These are phyloP conservation scores for Trichopria drosophilae DNA, from an alignment of 2,888 invertebrate genomes.

Conservation along the genomic window DNA sequence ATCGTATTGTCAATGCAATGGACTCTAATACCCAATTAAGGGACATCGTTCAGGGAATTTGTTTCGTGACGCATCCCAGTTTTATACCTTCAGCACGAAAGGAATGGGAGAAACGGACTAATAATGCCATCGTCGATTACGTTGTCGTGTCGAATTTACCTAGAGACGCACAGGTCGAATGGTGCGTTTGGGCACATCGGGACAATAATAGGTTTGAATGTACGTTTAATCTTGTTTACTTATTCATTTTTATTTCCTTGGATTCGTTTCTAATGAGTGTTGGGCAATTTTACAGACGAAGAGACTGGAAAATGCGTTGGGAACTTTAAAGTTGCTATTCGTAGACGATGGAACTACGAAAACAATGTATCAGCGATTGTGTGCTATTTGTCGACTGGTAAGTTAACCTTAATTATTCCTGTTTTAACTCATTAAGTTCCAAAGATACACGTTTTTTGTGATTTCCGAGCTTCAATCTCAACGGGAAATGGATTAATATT, in stretches of 20 bases:
- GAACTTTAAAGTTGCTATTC: constrained; percentile 80
- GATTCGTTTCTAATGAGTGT: not conserved
- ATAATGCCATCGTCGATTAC: constrained; percentile 85
- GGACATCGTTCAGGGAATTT: constrained; percentile 83
- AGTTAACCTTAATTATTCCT: constrained; percentile 26
- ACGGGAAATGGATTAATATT: too few relatives aligned
- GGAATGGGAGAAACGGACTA: constrained; percentile 80
- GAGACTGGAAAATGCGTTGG: constrained; percentile 87
- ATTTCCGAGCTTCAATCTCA: too few relatives aligned
- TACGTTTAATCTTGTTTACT: constrained; percentile 58
- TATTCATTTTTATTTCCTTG: not conserved
- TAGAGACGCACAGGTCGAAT: constrained; percentile 79
- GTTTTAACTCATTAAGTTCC: too few relatives aligned
- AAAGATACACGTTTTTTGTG: too few relatives aligned
- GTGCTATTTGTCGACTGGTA: constrained; percentile 78
- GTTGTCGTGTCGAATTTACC: constrained; percentile 83
- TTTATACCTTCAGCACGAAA: constrained; percentile 75
- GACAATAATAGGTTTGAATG: constrained; percentile 87
- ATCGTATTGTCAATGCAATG: constrained; percentile 79
- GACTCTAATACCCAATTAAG: constrained; percentile 76
- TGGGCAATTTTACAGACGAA: constrained; percentile 68
- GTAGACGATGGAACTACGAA: constrained; percentile 86
- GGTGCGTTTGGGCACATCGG: constrained; percentile 91
- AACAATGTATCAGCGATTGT: constrained; percentile 85
- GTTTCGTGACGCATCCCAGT: constrained; percentile 77